phyloP scores from a whole-genome alignment of 2,888 invertebrate genomes.

The Netelia melanura region DNA sequence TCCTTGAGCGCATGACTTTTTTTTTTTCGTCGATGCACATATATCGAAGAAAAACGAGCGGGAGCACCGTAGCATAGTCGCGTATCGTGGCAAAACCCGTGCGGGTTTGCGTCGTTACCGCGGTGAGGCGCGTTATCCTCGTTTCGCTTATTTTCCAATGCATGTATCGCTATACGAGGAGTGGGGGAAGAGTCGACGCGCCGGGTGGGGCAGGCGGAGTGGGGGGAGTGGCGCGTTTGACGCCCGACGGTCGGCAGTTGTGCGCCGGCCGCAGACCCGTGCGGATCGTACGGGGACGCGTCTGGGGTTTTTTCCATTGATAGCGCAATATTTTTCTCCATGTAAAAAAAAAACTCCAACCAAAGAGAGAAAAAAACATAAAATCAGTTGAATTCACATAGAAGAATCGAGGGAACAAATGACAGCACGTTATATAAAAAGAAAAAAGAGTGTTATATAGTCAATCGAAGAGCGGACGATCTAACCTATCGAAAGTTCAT shows the following conservation, averaged over 20 bases:
- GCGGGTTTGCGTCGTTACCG: conserved; percentile 14
- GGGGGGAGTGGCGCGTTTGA: conserved; percentile 45
- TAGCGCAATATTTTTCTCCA: not conserved
- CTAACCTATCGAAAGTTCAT: conserved; percentile 5
- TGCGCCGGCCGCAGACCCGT: conserved; percentile 70
- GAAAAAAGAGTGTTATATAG: conserved; percentile 7
- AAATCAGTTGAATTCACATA: not conserved
- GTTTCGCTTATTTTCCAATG: not conserved
- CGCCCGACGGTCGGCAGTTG: conserved; percentile 68
- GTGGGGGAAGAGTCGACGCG: not conserved
- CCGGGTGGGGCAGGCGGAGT: conserved; percentile 67
- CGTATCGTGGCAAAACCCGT: conserved; percentile 5
- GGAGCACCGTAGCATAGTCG: not conserved
- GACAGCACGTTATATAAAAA: not conserved
- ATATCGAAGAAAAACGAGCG: not conserved
- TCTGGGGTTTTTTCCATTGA: not conserved
- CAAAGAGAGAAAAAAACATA: not conserved
- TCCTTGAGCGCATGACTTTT: not conserved
- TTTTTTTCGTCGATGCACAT: not conserved
- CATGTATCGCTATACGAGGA: conserved; percentile 4
- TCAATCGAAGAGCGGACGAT: not conserved
- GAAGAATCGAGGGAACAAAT: not conserved
- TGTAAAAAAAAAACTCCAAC: not conserved
- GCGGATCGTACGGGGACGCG: conserved; percentile 55
- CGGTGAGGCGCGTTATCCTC: conserved; percentile 50